Conservation (phyloP, 2,888 invertebrate species). For the Hirtodrosophila confusa region DNA sequence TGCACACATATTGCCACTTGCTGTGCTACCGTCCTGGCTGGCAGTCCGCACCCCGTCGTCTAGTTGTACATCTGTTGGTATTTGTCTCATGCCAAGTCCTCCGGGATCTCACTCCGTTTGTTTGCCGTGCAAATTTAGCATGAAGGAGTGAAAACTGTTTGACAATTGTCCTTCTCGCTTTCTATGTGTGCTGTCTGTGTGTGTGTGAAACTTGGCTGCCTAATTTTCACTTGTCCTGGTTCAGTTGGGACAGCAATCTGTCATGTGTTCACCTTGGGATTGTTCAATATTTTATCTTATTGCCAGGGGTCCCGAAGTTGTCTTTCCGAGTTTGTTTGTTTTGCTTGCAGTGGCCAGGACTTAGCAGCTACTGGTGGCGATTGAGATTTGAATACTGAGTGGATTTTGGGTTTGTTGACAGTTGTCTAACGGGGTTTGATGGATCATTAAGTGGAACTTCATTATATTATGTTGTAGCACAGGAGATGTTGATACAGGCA, state of each 20-base stretch:
- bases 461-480: conserved; percentile 18
- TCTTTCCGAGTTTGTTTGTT: conserved; percentile 31
- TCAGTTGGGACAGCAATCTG: conserved; percentile 56
- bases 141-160: conserved; percentile 78
- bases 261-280: conserved; percentile 57
- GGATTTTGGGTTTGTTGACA: conserved; percentile 60
- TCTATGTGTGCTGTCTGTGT: conserved; percentile 14
- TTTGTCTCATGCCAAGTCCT: conserved; percentile 60
- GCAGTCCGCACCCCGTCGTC: conserved; percentile 44
- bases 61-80: conserved; percentile 41
- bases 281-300: conserved; percentile 73
- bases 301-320: conserved; percentile 25
- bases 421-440: conserved; percentile 61
- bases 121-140: conserved; percentile 74
- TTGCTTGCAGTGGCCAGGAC: conserved; percentile 19
- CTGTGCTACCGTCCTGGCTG: conserved; percentile 53
- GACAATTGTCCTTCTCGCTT: conserved; percentile 46
- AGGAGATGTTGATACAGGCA: conserved; percentile 13
- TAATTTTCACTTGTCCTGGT: conserved; percentile 63
- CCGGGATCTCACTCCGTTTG: conserved; percentile 60
- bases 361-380: conserved; percentile 49
- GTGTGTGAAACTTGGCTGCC: conserved; percentile 20
- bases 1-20: conserved; percentile 52
- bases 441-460: conserved; percentile 66
- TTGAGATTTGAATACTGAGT: conserved; percentile 41